These are phyloP conservation scores for Brachylomia viminalis DNA, from an alignment of 2,888 invertebrate genomes.

Conservation along the genomic window DNA sequence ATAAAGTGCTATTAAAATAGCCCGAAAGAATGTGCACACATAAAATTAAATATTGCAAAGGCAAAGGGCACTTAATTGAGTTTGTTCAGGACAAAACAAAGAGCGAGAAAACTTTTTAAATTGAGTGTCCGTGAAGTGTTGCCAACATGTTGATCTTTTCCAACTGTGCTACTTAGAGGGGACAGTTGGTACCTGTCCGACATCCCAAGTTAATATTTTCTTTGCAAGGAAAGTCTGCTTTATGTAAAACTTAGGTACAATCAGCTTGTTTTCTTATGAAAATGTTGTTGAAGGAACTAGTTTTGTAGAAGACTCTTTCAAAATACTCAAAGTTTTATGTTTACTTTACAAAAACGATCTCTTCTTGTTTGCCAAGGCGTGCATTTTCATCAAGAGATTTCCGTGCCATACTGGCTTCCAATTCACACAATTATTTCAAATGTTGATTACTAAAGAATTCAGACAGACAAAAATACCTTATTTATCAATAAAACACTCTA, in stretches of 20 bases:
- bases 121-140: constrained; percentile 90
- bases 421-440: neutral
- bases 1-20: constrained; percentile 52
- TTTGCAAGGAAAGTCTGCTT: constrained; percentile 73
- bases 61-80: constrained; percentile 89
- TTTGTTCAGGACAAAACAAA: constrained; percentile 91
- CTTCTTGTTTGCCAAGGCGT: neutral
- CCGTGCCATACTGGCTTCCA: neutral
- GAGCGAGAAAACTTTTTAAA: constrained; percentile 88
- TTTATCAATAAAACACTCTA: constrained; percentile 38
- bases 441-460: neutral
- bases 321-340: neutral
- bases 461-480: neutral
- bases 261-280: constrained; percentile 52
- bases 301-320: constrained; percentile 4
- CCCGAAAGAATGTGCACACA: constrained; percentile 68
- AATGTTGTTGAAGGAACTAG: constrained; percentile 19
- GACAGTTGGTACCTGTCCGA: constrained; percentile 73
- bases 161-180: constrained; percentile 75
- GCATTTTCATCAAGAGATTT: neutral
- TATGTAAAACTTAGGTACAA: constrained; percentile 60
- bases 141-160: constrained; percentile 89
- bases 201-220: constrained; percentile 86
- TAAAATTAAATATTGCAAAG: constrained; percentile 86
- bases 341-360: neutral